Evolutionary conservation across 2,888 invertebrate species (phyloP), one percentile per base, ranked within the genome.

Genomic region (Luperina testacea): DNA sequence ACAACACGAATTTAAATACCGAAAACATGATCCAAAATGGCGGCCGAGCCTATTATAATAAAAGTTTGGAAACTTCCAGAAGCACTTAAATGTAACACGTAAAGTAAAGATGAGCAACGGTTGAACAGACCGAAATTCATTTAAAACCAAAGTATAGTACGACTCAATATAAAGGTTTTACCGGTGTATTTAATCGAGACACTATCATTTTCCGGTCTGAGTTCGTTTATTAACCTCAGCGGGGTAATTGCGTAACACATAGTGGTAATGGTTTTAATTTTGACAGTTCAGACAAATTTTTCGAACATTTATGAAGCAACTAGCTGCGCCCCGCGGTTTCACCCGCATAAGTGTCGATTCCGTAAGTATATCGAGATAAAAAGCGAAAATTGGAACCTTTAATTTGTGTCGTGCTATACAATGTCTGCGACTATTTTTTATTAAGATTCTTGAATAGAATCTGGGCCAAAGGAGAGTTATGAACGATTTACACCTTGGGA

Each of bases 51-150:
- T 71, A 48, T 72, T 80, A 27, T 51, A 61, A 45, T 68, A 38
- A 68, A 74, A 74, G 71, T 76, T 85, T 57, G 17, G 67, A 79
- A 87, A 87, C 67, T 85, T 87, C 32, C 78, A 75, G 70, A 59
- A 71, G 71, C 77, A 75, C 87, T 87, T 82, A 82, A 81, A 79
- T 73, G 72, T 72, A 59, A 76, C 65, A 76, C 57, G 42, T 83
- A 81, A 87, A 87, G 76, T 81, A 78, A 79, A 85, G 77, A 75
- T 59, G 86, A 82, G 75, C 74, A 82, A 85, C 86, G 78, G 78
- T 72, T 78, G 75, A 73, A 73, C 67, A 73, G 53, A 7, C 59
- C 68, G 48, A 63, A 77, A 77, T 80, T 72, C 8, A 72, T 82
- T 82, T 70, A 9, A 69, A 59, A 72, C 73, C 67, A 61, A 76